Evolutionary conservation across 1,140 invertebrate genomes (phyloP), one percentile per base, ranked within the genome.

Genomic region (Aphaenogaster rudis): DNA sequence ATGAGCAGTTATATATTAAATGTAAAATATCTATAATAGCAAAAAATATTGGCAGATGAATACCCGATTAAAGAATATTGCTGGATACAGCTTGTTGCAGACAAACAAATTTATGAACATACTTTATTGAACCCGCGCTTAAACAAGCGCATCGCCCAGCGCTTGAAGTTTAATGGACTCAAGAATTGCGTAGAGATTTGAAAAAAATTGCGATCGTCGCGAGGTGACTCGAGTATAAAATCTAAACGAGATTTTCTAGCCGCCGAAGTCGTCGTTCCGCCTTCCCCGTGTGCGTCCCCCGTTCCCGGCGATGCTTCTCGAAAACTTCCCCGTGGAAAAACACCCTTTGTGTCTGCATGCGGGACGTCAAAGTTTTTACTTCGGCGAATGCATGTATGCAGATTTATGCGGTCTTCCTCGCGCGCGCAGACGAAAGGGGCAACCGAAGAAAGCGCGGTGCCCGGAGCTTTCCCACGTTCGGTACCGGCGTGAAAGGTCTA

Each of bases 321-420:
- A 88, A 61, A 78, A 77, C 61, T 87, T 85, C 39, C 57, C 66
- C 33, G 52, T 87, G 88, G 80, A 84, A 92, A 91, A 91, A 88
- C 88, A 89, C 77, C 81, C 87, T 88, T 90, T 80, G 89, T 86
- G 82, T 90, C 81, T 84, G 39, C 54, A 64, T 72, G 89, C 90
- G 88, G 88, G 90, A 90, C 92, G 90, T 93, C 92, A 89, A 92
- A 93, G 93, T 93, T 93, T 94, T 93, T 92, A 84, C 93, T 93
- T 92, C 91, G 91, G 87, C 92, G 88, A 91, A 94, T 93, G 92
- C 92, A 94, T 94, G 90, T 94, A 95, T 95, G 94, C 93, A 94
- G 92, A 95, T 95, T 94, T 94, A 95, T 95, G 93, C 93, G 93
- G 86, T 92, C 92, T 93, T 93, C 80, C 90, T 91, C 63, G 92